phyloP scores from a whole-genome alignment of 1,140 invertebrate species.

The Lepidostoma basale region DNA sequence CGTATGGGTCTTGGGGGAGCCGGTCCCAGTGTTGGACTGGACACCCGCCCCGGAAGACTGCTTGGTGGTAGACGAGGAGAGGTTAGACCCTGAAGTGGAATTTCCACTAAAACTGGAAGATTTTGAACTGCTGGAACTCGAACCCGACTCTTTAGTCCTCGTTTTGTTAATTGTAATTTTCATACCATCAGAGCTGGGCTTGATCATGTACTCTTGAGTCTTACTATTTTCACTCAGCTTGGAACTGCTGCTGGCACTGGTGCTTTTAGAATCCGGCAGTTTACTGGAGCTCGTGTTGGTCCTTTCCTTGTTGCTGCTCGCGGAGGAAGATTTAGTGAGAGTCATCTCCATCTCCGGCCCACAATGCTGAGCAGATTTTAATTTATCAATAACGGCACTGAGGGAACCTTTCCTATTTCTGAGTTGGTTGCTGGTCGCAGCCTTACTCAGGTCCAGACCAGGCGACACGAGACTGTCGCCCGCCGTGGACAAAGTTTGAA shows the following conservation, averaged over 20 bases:
- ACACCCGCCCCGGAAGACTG: slow-evolving; percentile 53
- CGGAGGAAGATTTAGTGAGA: slow-evolving; percentile 47
- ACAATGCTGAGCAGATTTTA: slow-evolving; percentile 76
- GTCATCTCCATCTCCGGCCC: slow-evolving; percentile 56
- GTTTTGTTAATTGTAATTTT: slow-evolving; percentile 91
- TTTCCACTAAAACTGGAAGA: slow-evolving; percentile 46
- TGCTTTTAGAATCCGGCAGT: slow-evolving; percentile 62
- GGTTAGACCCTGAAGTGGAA: slow-evolving; percentile 53
- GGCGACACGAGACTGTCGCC: slow-evolving; percentile 63
- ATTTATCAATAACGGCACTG: slow-evolving; percentile 84
- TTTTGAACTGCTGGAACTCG: slow-evolving; percentile 53
- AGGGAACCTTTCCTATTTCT: slow-evolving; percentile 78
- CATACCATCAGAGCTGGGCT: slow-evolving; percentile 82
- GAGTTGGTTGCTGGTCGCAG: slow-evolving; percentile 63
- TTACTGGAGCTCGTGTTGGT: slow-evolving; percentile 53
- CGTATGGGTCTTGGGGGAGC: slow-evolving; percentile 78
- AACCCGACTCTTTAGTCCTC: slow-evolving; percentile 69
- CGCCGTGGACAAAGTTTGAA: slow-evolving; percentile 48
- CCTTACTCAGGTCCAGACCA: slow-evolving; percentile 62
- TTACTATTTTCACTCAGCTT: slow-evolving; percentile 66
- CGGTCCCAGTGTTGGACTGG: slow-evolving; percentile 62
- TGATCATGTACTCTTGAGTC: slow-evolving; percentile 85
- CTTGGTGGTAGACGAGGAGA: slow-evolving; percentile 48
- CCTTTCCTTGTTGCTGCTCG: slow-evolving; percentile 49
- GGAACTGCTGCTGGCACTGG: slow-evolving; percentile 52